phyloP scores from a whole-genome alignment of 1,140 invertebrate genomes.

The Zaprionus nigranus region DNA sequence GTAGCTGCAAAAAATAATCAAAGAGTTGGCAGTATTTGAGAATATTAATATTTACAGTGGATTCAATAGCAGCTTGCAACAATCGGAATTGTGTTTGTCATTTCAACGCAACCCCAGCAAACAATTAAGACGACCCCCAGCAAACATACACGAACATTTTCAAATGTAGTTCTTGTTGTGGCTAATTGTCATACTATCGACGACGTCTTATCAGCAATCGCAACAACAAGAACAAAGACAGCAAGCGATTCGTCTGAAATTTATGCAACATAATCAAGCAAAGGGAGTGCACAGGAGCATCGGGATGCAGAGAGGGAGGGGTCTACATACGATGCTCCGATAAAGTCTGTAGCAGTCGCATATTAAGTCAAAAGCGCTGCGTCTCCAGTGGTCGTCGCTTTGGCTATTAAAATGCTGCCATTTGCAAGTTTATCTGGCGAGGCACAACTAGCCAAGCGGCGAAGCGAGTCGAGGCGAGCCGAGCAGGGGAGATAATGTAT shows the following conservation, averaged over 20 bases:
- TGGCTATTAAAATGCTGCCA: conserved; percentile 75
- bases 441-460: conserved; percentile 35
- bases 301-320: conserved; percentile 18
- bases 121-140: conserved; percentile 59
- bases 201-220: conserved; percentile 62
- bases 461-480: neutral
- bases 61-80: conserved; percentile 42
- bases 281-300: neutral
- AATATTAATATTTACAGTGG: neutral
- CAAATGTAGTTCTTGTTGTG: conserved; percentile 70
- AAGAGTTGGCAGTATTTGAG: neutral
- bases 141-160: conserved; percentile 40
- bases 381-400: conserved; percentile 28
- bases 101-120: conserved; percentile 68
- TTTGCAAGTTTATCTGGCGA: conserved; percentile 74
- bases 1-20: neutral
- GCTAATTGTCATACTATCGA: conserved; percentile 80
- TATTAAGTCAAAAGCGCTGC: conserved; percentile 77
- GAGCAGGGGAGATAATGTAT: conserved; percentile 48
- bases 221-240: conserved; percentile 43
- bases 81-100: conserved; percentile 62
- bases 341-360: conserved; percentile 48
- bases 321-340: conserved; percentile 43
- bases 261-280: conserved; percentile 67
- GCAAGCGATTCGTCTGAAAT: conserved; percentile 70